phyloP scores from a whole-genome alignment of 1,140 invertebrate genomes.

The Pseudomyrmex dendroicus region DNA sequence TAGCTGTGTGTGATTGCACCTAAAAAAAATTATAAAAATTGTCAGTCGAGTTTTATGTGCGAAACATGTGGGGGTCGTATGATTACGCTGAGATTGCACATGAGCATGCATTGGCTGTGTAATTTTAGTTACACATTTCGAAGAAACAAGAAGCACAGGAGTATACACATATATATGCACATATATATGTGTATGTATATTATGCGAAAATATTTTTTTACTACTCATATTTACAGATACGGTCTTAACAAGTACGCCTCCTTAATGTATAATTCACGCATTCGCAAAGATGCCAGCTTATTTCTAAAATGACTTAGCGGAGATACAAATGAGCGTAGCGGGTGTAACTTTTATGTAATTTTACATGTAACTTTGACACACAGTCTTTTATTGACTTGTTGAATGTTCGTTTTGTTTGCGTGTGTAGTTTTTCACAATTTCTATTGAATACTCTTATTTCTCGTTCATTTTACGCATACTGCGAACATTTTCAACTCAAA shows the following conservation, averaged over 20 bases:
- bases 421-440: conserved; percentile 5
- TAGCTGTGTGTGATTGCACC: conserved; percentile 73
- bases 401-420: background rate
- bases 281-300: background rate
- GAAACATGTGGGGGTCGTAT: background rate
- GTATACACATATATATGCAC: too few species aligned
- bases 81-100: conserved; percentile 31
- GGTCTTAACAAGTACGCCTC: background rate
- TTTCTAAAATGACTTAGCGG: background rate
- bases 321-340: background rate
- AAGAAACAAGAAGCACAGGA: conserved; percentile 21
- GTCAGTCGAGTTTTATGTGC: conserved; percentile 55
- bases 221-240: background rate
- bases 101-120: conserved; percentile 60
- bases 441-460: conserved; percentile 3
- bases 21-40: conserved; percentile 77
- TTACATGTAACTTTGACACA: background rate
- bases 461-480: background rate
- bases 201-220: background rate
- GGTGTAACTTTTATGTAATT: background rate
- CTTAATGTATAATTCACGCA: background rate
- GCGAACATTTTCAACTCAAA: too few species aligned
- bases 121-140: conserved; percentile 4
- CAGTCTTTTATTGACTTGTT: conserved; percentile 16
- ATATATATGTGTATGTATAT: background rate